A percentile compares a stretch with the other conserved stretches of the same genome.
phyloP scores from a whole-genome alignment of 2,113 vertebrate genomes.

The Myrmecophaga tridactyla region DNA sequence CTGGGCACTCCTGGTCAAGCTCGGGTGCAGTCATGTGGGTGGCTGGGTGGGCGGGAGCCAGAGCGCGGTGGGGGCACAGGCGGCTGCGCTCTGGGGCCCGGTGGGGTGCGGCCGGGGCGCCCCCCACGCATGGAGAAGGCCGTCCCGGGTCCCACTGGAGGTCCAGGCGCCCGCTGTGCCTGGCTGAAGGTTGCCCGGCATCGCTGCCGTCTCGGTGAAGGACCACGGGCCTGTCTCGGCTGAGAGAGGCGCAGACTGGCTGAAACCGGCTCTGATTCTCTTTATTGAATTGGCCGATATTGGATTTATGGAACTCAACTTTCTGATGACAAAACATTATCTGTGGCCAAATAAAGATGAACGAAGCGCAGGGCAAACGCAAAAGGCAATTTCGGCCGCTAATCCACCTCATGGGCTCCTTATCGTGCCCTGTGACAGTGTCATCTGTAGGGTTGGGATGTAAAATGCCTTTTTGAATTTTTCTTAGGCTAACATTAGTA shows the following conservation, averaged over 20 bases:
- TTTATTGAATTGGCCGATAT: conserved; percentile 58
- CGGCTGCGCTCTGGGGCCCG: too few relatives aligned
- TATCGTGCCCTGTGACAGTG: conserved; percentile 12
- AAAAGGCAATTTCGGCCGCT: conserved; percentile 49
- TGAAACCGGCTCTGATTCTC: background rate
- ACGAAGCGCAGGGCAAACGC: conserved; percentile 17
- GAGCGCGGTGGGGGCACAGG: too few relatives aligned
- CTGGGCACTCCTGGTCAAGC: too few relatives aligned
- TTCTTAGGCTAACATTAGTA: conserved; percentile 35
- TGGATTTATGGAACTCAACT: conserved; percentile 73
- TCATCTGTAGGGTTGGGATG: conserved; percentile 2
- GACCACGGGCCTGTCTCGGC: background rate
- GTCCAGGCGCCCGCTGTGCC: background rate
- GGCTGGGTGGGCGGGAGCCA: too few relatives aligned
- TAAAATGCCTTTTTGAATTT: conserved; percentile 43
- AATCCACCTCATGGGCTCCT: conserved; percentile 26
- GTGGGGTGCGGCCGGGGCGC: too few relatives aligned
- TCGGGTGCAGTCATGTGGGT: too few relatives aligned
- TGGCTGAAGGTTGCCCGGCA: fast-evolving
- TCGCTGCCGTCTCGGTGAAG: background rate
- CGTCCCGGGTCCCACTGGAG: fast-evolving
- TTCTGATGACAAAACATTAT: conserved; percentile 78
- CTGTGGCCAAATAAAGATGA: conserved; percentile 65
- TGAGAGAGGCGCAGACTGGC: fast-evolving
- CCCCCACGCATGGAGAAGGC: fast-evolving